Conservation (phyloP, 2,797 vertebrate species). For the Coregonus suidteri region DNA sequence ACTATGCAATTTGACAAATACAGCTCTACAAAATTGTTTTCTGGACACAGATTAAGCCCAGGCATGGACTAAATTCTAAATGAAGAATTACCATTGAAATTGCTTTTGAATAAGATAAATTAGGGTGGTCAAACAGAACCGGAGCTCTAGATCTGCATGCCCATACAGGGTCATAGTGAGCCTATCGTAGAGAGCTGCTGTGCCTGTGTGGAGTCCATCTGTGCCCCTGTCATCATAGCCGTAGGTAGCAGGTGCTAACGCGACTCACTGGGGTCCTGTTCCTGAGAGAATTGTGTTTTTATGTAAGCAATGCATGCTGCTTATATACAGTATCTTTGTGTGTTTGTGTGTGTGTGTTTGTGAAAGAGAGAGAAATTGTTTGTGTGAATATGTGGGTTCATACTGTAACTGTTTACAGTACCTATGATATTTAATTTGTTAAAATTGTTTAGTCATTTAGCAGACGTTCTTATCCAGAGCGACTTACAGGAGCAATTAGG, state of each 20-base stretch:
- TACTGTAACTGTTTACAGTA: no score
- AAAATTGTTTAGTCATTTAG: no score
- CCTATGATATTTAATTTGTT: no score
- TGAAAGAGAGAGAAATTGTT: no score
- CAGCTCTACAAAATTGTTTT: background rate
- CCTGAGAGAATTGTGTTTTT: constrained; percentile 8
- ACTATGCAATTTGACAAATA: no score
- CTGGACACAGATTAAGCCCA: background rate
- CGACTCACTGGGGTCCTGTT: constrained; percentile 15
- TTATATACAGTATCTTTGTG: constrained; percentile 1
- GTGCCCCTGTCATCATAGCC: constrained; percentile 35
- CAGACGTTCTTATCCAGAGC: no score
- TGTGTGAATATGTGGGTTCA: background rate
- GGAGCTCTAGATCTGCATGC: constrained; percentile 14
- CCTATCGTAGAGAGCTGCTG: constrained; percentile 11
- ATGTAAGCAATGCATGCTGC: background rate
- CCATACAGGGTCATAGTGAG: constrained; percentile 14
- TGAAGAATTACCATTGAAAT: background rate
- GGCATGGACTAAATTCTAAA: background rate
- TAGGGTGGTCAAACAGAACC: background rate
- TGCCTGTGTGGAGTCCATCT: constrained; percentile 37
- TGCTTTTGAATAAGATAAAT: background rate
- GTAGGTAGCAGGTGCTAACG: constrained; percentile 28
- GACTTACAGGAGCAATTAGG: no score
- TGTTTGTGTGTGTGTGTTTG: constrained; percentile 16